Base-by-base conservation (phyloP, 1,140 invertebrate genomes). In the Streblospio benedicti region DNA sequence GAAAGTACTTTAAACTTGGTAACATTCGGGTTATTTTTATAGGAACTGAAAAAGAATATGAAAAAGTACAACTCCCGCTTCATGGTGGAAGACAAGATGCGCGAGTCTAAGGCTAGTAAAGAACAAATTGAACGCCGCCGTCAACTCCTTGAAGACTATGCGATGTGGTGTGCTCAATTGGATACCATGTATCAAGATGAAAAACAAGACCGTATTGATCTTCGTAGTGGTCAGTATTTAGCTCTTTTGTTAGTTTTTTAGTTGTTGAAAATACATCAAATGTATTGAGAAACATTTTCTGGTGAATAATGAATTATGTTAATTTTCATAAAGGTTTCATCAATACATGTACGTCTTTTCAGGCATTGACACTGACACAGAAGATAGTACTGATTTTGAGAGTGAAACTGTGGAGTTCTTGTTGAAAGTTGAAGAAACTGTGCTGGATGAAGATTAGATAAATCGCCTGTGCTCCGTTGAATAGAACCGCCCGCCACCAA, bases 331-430 rank as follows among this genome's bases (percentile, higher is more conserved):
- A 28, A 28, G 25, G 23, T 31, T 27, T n/a, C 31, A 23, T 52
- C 31, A 20, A 23, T 52, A 25, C 2, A n/a, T n/a, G n/a, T n/a
- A n/a, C n/a, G n/a, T n/a, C n/a, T 63, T 83, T 82, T 58, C 77
- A 95, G 91, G 90, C 77, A 83, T 93, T 61, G 92, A 96, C 71
- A 95, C 92, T 6, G 93, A 97, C 79, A 87, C 88, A 74, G 78
- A 93, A 63, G 87, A 89, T 74, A 86, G 85, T 44, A 85, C 87
- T 64, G 92, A 94, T 71, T 85, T 93, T 67, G 91, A 94, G 73
- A 93, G 97, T 74, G 93, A 97, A 83, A 83, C 89, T 72, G 86
- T 97, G 69, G 93, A 97, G 86, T 95, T 97, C 86, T 90, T 97
- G 81, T 85, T 97, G 70, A 96, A 95, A 83, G 92, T 96, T 82